phyloP scores from a whole-genome alignment of 2,797 vertebrate genomes.

The Myioborus miniatus region DNA sequence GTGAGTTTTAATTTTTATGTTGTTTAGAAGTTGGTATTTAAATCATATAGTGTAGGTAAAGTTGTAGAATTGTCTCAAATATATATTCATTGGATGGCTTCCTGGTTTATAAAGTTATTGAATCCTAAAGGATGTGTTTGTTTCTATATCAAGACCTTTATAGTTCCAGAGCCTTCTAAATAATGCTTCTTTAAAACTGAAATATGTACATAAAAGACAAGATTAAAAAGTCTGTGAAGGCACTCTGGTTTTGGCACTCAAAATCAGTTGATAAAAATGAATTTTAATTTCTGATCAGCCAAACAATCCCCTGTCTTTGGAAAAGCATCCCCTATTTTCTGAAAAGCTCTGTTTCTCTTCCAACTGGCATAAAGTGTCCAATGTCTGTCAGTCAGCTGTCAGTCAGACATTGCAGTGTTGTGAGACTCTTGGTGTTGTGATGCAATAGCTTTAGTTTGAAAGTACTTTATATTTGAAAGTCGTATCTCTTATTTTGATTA shows the following conservation, averaged over 20 bases:
- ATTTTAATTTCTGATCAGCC: background rate
- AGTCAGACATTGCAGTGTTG: background rate
- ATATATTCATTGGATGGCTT: background rate
- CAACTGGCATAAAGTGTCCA: background rate
- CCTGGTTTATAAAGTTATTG: background rate
- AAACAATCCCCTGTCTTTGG: background rate
- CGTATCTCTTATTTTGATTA: background rate
- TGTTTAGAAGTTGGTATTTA: background rate
- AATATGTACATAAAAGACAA: background rate
- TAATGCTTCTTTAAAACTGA: background rate
- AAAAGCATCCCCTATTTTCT: background rate
- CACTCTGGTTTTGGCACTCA: background rate
- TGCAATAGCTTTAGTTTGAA: background rate
- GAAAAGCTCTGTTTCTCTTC: background rate
- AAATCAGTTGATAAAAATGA: background rate
- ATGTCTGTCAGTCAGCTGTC: rapidly evolving
- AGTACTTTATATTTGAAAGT: background rate
- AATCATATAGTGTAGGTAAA: background rate
- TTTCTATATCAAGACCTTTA: background rate
- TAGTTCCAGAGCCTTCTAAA: background rate
- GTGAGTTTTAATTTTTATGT: background rate
- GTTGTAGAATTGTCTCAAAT: background rate
- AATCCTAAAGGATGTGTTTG: background rate
- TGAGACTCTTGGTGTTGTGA: background rate
- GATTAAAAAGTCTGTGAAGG: background rate